Evolutionary conservation across 64 coral and sea anemone genomes (phyloP), one percentile per base, ranked within the genome.

Genomic region (Hydrozoanthus tunicans): DNA sequence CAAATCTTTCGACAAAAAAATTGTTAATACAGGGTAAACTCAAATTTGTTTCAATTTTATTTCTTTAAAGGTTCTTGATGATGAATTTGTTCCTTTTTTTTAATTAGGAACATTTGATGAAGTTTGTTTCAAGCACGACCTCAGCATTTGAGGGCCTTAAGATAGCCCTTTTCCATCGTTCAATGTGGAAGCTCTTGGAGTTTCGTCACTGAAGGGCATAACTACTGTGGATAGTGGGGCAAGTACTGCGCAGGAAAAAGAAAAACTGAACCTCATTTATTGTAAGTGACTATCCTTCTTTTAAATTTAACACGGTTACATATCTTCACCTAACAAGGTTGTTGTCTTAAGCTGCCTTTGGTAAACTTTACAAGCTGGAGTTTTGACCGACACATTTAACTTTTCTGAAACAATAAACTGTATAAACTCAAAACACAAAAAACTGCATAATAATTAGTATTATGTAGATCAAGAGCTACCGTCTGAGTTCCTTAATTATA

Each of bases 191-290:
- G 10, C 4, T 59, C 53, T 77, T 24, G 62, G 86, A 76, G 26
- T 59, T 70, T 89, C 86, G 8, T 89, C 86, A 57, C 86, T 89
- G 86, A 89, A 89, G 70, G 70, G 71, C 15, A 76, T 77, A 17
- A 89, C 86, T 25, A 89, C 56, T 6, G 3, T 74, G 7, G 83
- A 64, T 71, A 32, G 83, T 70, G 83, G 83, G 23, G 23, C 83
- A 53, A 86, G 51, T 15, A 71, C 64, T 14, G 70, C 70, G 51
- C 54, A 60, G 58, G 70, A 89, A 51, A 89, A 74, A 59, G 68
- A 76, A 57, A 89, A 70, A 55, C 6, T 86, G 7, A 86, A 86
- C 63, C n/a, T 51, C 10, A 5, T 86, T 69, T 62, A 86, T 64
- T 71, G 68, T 71, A 71, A 71, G 68, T 71, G 17, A 71, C 15